Base-by-base conservation (phyloP, 92 coral and sea anemone genomes). In the Diadumene lineata region DNA sequence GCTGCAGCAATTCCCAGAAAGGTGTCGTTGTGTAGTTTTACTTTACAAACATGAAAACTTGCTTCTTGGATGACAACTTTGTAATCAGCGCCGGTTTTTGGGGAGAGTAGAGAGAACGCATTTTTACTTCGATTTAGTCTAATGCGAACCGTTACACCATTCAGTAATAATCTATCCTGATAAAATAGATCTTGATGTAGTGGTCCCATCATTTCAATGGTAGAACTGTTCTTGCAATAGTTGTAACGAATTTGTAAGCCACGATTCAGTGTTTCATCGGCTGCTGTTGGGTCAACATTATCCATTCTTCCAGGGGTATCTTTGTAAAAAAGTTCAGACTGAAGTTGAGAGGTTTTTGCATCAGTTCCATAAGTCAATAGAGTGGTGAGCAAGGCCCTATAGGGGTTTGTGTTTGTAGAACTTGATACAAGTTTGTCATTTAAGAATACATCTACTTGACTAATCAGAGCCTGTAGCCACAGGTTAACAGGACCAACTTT, bases 41-140 rank as follows among this genome's bases (percentile, higher is more conserved):
- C 55, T 75, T 82, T 82, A 6, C 84, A 84, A 27, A 84, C 83
- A 61, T 74, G 78, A 32, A 88, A 64, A 25, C 78, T 65, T 13
- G 86, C 63, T 60, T 88, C 82, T 48, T 66, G 79, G 57, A 84
- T 61, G 31, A 76, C 75, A 21, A 84, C 84, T 71, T 88, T 88
- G 74, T 63, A 80, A 22, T 57, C 72, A 23, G 91, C 71, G 6
- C 60, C 68, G 1, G 66, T 56, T 60, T 34, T 69, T 18, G 84
- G 70, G 11, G 89, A 88, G 18, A 80, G 66, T 26, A 84, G 34
- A 50, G 89, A 88, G 63, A 88, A 88, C 3, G 80, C 65, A 23
- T 70, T 76, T 43, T 86, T 80, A 11, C 84, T 53, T 34, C 93
- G 78, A 31, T 80, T 81, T 43, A 88, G 66, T 34, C 85, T 75